These are phyloP conservation scores for Parasteatoda tepidariorum DNA, from an alignment of 1,140 invertebrate species.

Conservation along the genomic window DNA sequence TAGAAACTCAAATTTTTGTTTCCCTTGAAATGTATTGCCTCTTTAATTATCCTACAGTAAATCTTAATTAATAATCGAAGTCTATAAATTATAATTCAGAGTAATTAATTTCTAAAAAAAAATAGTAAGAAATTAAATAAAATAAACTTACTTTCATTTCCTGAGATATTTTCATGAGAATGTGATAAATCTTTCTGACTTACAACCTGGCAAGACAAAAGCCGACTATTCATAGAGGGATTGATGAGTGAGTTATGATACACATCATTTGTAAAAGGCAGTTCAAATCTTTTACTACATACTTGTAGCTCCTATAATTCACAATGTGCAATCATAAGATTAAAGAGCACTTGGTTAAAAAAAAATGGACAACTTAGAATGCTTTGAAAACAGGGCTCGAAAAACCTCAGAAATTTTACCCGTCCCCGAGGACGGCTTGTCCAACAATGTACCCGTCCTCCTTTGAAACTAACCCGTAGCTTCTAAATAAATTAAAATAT, in stretches of 20 bases:
- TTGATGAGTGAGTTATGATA: slow-evolving; percentile 38
- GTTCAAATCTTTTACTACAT: slow-evolving; percentile 66
- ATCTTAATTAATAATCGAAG: too few species aligned
- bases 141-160: slow-evolving; percentile 37
- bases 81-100: too few species aligned
- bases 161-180: not conserved
- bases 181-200: slow-evolving; percentile 30
- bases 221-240: slow-evolving; percentile 21
- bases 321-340: not conserved
- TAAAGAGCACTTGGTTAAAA: not conserved
- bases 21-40: too few species aligned
- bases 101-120: not conserved
- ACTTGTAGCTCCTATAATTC: slow-evolving; percentile 64
- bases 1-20: too few species aligned
- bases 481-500: not conserved
- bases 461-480: not conserved
- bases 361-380: not conserved
- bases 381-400: not conserved
- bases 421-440: not conserved
- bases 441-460: not conserved
- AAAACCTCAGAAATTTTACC: not conserved
- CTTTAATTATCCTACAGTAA: too few species aligned
- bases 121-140: not conserved
- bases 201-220: slow-evolving; percentile 59
- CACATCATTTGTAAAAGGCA: slow-evolving; percentile 64